phyloP scores from a whole-genome alignment of 2,797 vertebrate genomes.

The Pseudomugil gertrudae region DNA sequence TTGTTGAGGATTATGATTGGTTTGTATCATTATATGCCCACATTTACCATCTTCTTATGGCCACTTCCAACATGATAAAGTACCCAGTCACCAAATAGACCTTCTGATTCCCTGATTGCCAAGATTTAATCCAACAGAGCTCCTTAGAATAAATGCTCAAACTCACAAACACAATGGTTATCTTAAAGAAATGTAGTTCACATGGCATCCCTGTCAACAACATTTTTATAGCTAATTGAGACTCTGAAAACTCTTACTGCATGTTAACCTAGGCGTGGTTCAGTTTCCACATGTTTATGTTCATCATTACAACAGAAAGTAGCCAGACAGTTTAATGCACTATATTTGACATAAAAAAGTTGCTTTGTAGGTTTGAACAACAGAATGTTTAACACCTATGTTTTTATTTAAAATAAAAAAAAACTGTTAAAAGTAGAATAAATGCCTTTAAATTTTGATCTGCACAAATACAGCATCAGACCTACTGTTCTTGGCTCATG shows the following conservation, averaged over 20 bases:
- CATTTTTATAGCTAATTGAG: slow-evolving; percentile 3
- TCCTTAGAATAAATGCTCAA: not conserved
- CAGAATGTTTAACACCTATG: slow-evolving; percentile 18
- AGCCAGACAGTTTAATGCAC: slow-evolving; percentile 34
- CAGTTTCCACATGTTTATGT: slow-evolving; percentile 22
- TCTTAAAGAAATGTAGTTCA: not conserved
- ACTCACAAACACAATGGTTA: not conserved
- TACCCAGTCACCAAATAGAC: not conserved
- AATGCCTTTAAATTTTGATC: slow-evolving; percentile 32
- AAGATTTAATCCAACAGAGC: not conserved
- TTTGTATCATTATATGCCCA: not conserved
- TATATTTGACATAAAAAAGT: slow-evolving; percentile 13
- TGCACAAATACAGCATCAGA: slow-evolving; percentile 27
- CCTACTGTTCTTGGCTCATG: slow-evolving; percentile 12
- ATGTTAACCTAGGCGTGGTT: not conserved
- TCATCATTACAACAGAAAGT: slow-evolving; percentile 29
- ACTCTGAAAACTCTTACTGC: not conserved
- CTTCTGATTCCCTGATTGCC: not conserved
- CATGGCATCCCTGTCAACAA: not conserved
- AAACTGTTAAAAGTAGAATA: slow-evolving; percentile 10
- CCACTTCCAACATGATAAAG: not conserved
- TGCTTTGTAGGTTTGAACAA: slow-evolving; percentile 28
- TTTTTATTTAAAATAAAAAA: slow-evolving; percentile 7
- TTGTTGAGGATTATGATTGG: not conserved
- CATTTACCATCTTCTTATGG: slow-evolving; percentile 9